Evolutionary conservation across 1,140 invertebrate genomes (phyloP).

Genomic region (Lasioglossum albipes): DNA sequence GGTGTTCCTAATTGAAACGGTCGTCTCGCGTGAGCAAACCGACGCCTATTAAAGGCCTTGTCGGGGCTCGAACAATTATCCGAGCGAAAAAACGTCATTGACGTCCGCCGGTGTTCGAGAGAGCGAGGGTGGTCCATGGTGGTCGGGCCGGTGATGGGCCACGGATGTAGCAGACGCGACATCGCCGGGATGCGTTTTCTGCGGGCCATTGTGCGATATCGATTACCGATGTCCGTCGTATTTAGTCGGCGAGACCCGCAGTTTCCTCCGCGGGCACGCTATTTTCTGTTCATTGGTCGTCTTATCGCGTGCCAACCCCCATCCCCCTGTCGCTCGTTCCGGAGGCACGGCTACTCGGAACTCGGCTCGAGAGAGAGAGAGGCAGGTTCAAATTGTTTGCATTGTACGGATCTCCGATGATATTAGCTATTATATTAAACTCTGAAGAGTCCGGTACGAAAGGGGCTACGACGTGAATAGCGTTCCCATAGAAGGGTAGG

Average conservation of each 20-base stretch:
- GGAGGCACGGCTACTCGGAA: background rate
- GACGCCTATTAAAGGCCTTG: background rate
- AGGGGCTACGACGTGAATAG: conserved; percentile 49
- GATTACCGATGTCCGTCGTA: conserved; percentile 66
- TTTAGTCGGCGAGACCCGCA: conserved; percentile 59
- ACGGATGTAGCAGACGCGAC: conserved; percentile 29
- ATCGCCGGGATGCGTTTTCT: conserved; percentile 47
- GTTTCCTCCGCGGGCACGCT: conserved; percentile 55
- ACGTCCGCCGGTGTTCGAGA: background rate
- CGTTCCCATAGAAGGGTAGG: conserved; percentile 15
- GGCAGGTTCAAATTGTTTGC: conserved; percentile 70
- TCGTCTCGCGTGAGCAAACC: too few relatives aligned
- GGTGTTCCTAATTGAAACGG: too few relatives aligned
- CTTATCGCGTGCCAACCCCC: conserved; percentile 54
- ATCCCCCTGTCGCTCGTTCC: conserved; percentile 7
- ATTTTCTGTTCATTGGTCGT: conserved; percentile 66
- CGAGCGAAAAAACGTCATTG: background rate
- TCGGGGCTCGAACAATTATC: background rate
- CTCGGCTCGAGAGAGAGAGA: background rate
- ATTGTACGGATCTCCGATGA: conserved; percentile 70
- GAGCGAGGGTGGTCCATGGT: background rate
- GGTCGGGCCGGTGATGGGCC: background rate
- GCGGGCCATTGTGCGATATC: conserved; percentile 63
- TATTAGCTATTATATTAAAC: conserved; percentile 74
- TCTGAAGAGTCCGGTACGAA: conserved; percentile 62